Evolutionary conservation across 2,113 vertebrate genomes (phyloP).

Genomic region (Lycaon pictus): DNA sequence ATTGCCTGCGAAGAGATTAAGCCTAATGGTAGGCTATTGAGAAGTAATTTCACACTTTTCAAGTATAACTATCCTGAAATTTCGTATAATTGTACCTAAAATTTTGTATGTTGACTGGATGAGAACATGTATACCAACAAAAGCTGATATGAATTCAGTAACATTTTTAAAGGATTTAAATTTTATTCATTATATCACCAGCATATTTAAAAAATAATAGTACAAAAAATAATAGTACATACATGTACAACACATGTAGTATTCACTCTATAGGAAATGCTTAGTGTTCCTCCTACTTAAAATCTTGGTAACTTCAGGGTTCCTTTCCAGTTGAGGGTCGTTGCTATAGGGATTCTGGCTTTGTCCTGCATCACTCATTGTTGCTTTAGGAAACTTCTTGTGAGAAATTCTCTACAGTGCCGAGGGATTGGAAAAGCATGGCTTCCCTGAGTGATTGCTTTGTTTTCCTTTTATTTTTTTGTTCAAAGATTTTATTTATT

Average conservation of each 20-base stretch:
- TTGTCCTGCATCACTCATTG: background rate
- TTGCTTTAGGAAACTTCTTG: background rate
- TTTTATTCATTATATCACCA: background rate
- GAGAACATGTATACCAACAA: background rate
- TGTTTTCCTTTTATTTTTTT: background rate
- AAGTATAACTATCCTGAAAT: constrained; percentile 12
- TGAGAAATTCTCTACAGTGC: constrained; percentile 42
- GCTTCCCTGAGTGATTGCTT: constrained; percentile 25
- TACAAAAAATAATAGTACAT: background rate
- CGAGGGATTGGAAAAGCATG: constrained; percentile 14
- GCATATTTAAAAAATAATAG: background rate
- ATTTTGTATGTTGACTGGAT: constrained; percentile 12
- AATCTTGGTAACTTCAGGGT: background rate
- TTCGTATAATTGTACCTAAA: constrained; percentile 9
- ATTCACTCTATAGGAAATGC: background rate
- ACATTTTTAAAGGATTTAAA: constrained; percentile 19
- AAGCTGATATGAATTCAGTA: constrained; percentile 24
- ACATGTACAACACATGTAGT: background rate
- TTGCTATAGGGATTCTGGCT: background rate
- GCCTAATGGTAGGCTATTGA: background rate
- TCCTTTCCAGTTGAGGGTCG: background rate
- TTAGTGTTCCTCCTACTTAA: background rate
- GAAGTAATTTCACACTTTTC: background rate
- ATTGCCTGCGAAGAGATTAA: constrained; percentile 18
- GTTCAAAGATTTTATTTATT: no score